Conservation (phyloP, 2,797 vertebrate genomes). For the Urosaurus nigricauda region DNA sequence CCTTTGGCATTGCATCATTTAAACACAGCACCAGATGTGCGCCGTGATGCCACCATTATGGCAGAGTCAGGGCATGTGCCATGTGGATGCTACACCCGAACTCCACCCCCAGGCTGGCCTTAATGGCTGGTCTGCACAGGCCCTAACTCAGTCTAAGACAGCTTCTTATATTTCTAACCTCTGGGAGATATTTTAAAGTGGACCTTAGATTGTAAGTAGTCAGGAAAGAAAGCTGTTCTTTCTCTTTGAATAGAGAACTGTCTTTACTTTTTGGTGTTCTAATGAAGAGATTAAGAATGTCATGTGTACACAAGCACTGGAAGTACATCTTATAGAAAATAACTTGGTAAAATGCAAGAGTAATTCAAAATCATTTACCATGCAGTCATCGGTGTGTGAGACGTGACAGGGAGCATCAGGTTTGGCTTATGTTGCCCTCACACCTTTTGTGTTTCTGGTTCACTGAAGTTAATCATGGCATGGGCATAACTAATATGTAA, state of each 20-base stretch:
- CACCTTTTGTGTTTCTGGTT: slow-evolving; percentile 31
- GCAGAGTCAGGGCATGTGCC: too few relatives aligned
- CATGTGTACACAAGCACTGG: not conserved
- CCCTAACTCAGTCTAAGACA: not conserved
- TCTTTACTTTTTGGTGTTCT: not conserved
- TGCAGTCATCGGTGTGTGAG: not conserved
- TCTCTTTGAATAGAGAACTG: not conserved
- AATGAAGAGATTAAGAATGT: not conserved
- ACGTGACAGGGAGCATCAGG: not conserved
- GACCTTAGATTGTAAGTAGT: not conserved
- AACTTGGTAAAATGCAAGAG: not conserved
- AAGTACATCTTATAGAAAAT: not conserved
- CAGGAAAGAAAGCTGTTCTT: not conserved
- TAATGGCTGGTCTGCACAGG: too few relatives aligned
- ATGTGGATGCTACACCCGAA: too few relatives aligned
- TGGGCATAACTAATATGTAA: not conserved
- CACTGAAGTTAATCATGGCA: not conserved
- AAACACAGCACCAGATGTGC: too few relatives aligned
- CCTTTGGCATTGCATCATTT: too few relatives aligned
- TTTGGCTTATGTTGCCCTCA: slow-evolving; percentile 15
- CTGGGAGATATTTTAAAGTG: not conserved
- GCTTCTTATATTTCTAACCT: not conserved
- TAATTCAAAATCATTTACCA: slow-evolving; percentile 2
- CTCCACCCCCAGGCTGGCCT: too few relatives aligned
- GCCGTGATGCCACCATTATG: too few relatives aligned